phyloP scores from a whole-genome alignment of 1,140 invertebrate species.

The Grapholita molesta region DNA sequence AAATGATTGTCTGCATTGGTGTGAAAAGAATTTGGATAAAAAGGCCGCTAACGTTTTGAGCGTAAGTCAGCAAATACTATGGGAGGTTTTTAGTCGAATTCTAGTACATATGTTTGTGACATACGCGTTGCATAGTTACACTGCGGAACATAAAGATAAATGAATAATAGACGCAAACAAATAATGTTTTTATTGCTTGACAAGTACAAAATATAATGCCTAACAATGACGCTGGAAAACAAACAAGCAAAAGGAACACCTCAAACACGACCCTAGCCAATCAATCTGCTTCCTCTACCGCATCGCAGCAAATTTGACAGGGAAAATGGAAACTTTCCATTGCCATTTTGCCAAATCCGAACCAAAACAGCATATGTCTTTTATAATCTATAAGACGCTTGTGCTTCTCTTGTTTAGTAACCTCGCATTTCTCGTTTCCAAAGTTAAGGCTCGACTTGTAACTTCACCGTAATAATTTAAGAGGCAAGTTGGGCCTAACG shows the following conservation, averaged over 20 bases:
- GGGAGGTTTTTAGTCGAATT: background rate
- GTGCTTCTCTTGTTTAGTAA: background rate
- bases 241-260: background rate
- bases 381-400: background rate
- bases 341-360: background rate
- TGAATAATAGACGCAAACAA: no score
- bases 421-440: slow-evolving; percentile 1
- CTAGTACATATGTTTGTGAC: background rate
- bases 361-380: background rate
- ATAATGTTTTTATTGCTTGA: no score
- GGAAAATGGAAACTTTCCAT: slow-evolving; percentile 19
- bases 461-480: slow-evolving; percentile 29
- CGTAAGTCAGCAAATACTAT: background rate
- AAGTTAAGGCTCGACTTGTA: slow-evolving; percentile 17
- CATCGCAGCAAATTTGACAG: slow-evolving; percentile 17
- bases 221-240: background rate
- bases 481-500: slow-evolving; percentile 23
- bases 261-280: background rate
- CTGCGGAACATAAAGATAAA: background rate
- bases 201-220: background rate
- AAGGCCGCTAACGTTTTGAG: background rate
- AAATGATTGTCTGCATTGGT: slow-evolving; percentile 12
- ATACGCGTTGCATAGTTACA: background rate
- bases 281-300: slow-evolving; percentile 5
- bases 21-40: slow-evolving; percentile 5